Evolutionary conservation across 2,113 vertebrate species (phyloP).

Genomic region (Eulemur macaco): DNA sequence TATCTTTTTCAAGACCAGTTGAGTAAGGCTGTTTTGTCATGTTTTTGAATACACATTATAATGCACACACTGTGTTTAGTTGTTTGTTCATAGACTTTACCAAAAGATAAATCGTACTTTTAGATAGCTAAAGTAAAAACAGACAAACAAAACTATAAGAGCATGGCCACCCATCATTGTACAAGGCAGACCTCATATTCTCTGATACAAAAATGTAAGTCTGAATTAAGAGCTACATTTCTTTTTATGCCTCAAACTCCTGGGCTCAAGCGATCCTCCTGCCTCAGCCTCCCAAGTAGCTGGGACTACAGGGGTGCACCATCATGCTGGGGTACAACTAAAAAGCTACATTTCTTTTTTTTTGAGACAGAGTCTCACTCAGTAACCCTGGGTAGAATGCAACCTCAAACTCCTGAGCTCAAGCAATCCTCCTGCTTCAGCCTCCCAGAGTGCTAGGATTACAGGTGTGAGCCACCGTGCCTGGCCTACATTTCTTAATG

Average conservation of each 20-base stretch:
- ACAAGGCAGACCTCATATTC: background rate
- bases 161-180: background rate
- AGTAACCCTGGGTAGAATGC: too few relatives aligned
- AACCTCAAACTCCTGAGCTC: too few relatives aligned
- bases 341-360: too few relatives aligned
- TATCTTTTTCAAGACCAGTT: background rate
- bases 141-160: background rate
- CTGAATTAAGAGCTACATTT: background rate
- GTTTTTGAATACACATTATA: constrained; percentile 21
- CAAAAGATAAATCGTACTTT: too few relatives aligned
- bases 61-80: background rate
- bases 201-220: background rate
- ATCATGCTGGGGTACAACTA: too few relatives aligned
- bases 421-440: too few relatives aligned
- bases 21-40: background rate
- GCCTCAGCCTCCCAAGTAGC: too few relatives aligned
- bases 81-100: constrained; percentile 28
- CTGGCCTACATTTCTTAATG: background rate
- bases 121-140: background rate
- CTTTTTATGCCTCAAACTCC: background rate
- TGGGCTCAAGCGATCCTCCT: too few relatives aligned
- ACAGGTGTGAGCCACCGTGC: too few relatives aligned
- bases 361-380: too few relatives aligned
- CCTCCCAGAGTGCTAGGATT: too few relatives aligned
- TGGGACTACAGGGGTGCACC: too few relatives aligned